Evolutionary conservation across 2,888 invertebrate genomes (phyloP).

Genomic region (Spodoptera exigua): DNA sequence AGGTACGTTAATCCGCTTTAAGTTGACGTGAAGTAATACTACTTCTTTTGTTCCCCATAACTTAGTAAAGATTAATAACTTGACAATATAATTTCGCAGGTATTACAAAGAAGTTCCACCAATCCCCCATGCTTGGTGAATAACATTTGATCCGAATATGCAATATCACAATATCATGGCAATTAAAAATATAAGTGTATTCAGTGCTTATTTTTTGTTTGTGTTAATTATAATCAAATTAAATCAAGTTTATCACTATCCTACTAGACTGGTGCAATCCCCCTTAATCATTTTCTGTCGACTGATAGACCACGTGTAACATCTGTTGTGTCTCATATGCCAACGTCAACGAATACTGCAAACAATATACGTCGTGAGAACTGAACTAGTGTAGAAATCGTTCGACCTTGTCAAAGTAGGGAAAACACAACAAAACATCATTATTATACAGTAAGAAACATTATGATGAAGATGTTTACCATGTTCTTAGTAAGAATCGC

Average conservation of each 20-base stretch:
- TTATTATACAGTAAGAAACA: constrained; percentile 7
- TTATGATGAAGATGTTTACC: constrained; percentile 8
- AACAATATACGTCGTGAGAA: constrained; percentile 49
- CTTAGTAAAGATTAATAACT: neutral
- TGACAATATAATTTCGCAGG: constrained; percentile 59
- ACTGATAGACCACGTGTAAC: constrained; percentile 22
- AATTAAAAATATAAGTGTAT: constrained; percentile 17
- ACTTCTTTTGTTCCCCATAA: constrained; percentile 6
- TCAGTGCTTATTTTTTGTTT: constrained; percentile 6
- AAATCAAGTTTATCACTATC: constrained; percentile 1
- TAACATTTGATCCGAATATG: neutral
- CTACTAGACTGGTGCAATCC: neutral
- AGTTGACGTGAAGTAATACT: constrained; percentile 1
- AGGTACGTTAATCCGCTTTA: constrained; percentile 65
- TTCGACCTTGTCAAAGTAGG: constrained; percentile 29
- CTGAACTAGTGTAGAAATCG: constrained; percentile 38
- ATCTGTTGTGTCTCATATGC: constrained; percentile 46
- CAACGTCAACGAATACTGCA: constrained; percentile 25
- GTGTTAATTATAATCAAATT: neutral
- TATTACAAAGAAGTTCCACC: constrained; percentile 86
- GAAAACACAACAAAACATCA: constrained; percentile 8
- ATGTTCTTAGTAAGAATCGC: constrained; percentile 11
- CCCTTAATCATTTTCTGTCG: constrained; percentile 1
- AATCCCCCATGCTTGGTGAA: constrained; percentile 78
- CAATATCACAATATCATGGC: neutral